phyloP scores from a whole-genome alignment of 2,113 vertebrate species.

The Pteropus alecto region DNA sequence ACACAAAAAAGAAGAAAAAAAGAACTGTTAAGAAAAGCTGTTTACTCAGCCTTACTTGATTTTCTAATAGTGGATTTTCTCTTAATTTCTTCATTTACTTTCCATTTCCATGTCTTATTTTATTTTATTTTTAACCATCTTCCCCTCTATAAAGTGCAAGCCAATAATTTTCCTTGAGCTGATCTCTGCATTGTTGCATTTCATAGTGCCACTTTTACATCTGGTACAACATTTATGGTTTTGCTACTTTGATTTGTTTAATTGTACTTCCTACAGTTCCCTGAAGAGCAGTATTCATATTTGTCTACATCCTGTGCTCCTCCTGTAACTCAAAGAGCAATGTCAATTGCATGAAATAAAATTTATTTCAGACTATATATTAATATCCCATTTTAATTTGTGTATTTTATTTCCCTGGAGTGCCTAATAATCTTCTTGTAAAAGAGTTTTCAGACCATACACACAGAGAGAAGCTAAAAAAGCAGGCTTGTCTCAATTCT shows the following conservation, averaged over 20 bases:
- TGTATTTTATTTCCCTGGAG: not conserved
- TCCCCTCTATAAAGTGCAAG: not conserved
- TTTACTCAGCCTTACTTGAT: not conserved
- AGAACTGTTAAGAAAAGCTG: too few species aligned
- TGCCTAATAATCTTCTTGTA: not conserved
- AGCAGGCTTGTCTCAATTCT: not conserved
- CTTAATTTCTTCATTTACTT: not conserved
- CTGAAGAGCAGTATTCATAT: not conserved
- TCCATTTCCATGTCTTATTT: not conserved
- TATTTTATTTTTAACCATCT: not conserved
- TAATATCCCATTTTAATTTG: not conserved
- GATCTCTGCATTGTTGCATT: not conserved
- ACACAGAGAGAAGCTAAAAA: not conserved
- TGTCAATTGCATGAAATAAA: not conserved
- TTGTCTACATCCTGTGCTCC: not conserved
- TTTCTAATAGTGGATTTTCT: not conserved
- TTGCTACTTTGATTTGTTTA: conserved; percentile 24
- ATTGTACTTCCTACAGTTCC: not conserved
- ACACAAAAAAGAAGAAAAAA: too few species aligned
- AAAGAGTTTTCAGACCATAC: not conserved
- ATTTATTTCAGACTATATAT: not conserved
- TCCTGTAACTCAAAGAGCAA: not conserved
- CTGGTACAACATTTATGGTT: not conserved
- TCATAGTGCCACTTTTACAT: not conserved
- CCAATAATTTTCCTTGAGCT: not conserved